Base-by-base conservation (phyloP, 2,888 invertebrate genomes). In the Lissonota sp. region DNA sequence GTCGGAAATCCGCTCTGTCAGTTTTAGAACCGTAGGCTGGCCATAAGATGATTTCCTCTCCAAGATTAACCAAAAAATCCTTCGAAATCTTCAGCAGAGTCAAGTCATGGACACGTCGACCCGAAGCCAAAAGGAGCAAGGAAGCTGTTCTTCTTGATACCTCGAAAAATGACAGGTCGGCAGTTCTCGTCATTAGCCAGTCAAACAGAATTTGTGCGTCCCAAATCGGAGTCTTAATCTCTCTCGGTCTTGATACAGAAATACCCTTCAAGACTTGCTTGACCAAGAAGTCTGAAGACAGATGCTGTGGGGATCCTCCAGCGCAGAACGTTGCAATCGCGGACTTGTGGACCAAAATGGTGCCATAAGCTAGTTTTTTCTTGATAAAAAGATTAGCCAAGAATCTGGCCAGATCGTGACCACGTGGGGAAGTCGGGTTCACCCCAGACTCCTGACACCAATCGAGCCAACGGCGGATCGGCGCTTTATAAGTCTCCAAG, bases 21-120 rank as follows among this genome's bases (percentile, higher is more conserved):
- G 84, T 85, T 62, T 84, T 84, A 3, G 83, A 85, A 4, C 84
- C 86, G 67, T 84, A 84, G 10, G 14, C 62, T 39, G 83, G 84
- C 84, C 83, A 85, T 12, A 83, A 57, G 62, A 84, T 81, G 14
- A 86, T 84, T 60, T 84, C 84, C 12, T 84, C 69, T 12, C 76
- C 75, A 4, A 70, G 6, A 16, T 82, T 71, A 5, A 46, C 53
- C 1, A 84, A 42, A 37, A 69, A 71, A 8, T 83, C 51, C 51
- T 71, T 58, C 4, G 83, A 83, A 7, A 80, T 82, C 63, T 60
- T 83, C 8, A 85, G 53, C 0, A 86, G 55, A 0, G 82, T 84
- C 6, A 85, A 66, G 44, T 85, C 83, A 46, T 84, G 84, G 2
- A 86, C 78, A n/a, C 81, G 60, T 39, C 84, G 69, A 10, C 81